Percentiles rank a stretch among this genome's conserved stretches.
Evolutionary conservation across 2,797 vertebrate species (phyloP).

Genomic region (Podarcis lilfordi): DNA sequence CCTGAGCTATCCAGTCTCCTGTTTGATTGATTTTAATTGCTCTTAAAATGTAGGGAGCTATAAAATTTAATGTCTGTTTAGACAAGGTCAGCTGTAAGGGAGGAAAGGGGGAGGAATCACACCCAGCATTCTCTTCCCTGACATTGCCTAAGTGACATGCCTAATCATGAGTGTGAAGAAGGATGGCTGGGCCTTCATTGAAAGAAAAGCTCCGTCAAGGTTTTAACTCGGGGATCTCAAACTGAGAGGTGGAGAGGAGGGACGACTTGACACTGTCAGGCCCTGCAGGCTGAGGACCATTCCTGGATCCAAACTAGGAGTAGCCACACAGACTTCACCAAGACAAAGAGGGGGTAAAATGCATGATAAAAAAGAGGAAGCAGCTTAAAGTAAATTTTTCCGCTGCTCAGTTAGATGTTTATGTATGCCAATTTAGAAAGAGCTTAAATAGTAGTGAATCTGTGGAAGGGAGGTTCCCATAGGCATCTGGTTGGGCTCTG

Average conservation of each 20-base stretch:
- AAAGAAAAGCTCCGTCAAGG: background rate
- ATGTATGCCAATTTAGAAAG: too few species aligned
- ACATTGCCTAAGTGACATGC: conserved; percentile 35
- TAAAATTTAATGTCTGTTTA: conserved; percentile 48
- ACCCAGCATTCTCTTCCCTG: conserved; percentile 29
- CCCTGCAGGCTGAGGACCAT: background rate
- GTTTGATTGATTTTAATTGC: conserved; percentile 50
- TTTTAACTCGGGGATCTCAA: background rate
- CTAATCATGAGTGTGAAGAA: conserved; percentile 22
- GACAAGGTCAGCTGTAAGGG: conserved; percentile 44
- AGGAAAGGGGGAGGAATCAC: conserved; percentile 31
- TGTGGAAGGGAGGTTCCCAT: too few species aligned
- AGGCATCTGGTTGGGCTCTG: too few species aligned
- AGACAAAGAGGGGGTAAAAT: too few species aligned
- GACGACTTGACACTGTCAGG: background rate
- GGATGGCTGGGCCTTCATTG: background rate
- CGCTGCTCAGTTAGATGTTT: too few species aligned
- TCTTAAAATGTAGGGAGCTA: conserved; percentile 43
- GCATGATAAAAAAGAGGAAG: too few species aligned
- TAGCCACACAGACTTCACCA: too few species aligned
- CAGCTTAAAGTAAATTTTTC: too few species aligned
- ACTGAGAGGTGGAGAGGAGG: background rate
- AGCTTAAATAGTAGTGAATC: too few species aligned
- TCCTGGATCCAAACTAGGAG: background rate
- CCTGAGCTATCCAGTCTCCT: conserved; percentile 27